A percentile compares a stretch with the other conserved stretches of the same genome.
phyloP scores from a whole-genome alignment of 2,888 invertebrate genomes.

The Nipponacmea schrenckii region DNA sequence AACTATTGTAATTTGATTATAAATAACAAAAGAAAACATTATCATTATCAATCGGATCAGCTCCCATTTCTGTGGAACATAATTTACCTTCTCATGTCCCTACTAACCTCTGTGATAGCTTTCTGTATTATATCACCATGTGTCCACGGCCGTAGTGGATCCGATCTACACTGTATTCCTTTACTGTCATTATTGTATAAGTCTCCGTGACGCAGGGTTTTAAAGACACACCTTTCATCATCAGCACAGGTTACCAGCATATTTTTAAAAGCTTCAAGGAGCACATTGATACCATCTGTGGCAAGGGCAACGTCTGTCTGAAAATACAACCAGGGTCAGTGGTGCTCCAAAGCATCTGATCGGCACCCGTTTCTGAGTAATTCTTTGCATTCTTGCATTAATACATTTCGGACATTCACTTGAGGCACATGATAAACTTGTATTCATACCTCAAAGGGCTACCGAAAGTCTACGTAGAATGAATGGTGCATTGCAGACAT shows the following conservation, averaged over 20 bases:
- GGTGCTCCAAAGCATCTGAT: neutral
- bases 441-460: too few species aligned
- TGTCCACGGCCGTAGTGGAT: constrained; percentile 38
- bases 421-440: too few species aligned
- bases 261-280: constrained; percentile 38
- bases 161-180: constrained; percentile 36
- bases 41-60: too few species aligned
- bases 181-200: constrained; percentile 34
- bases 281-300: constrained; percentile 47
- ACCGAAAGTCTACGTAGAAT: too few species aligned
- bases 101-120: constrained; percentile 37
- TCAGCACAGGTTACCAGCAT: constrained; percentile 24
- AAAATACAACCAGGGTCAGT: constrained; percentile 17
- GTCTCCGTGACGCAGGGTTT: constrained; percentile 30
- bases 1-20: too few species aligned
- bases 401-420: too few species aligned
- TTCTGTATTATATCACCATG: constrained; percentile 38
- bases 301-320: constrained; percentile 56
- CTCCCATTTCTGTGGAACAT: too few species aligned
- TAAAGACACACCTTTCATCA: constrained; percentile 23
- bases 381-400: neutral
- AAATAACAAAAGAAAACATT: too few species aligned
- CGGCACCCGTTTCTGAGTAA: neutral
- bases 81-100: too few species aligned
- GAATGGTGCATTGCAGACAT: too few species aligned